Percentiles rank a stretch among this genome's conserved stretches.
Conservation (phyloP, 2,888 invertebrate species). For the Ernsta delagoae region DNA sequence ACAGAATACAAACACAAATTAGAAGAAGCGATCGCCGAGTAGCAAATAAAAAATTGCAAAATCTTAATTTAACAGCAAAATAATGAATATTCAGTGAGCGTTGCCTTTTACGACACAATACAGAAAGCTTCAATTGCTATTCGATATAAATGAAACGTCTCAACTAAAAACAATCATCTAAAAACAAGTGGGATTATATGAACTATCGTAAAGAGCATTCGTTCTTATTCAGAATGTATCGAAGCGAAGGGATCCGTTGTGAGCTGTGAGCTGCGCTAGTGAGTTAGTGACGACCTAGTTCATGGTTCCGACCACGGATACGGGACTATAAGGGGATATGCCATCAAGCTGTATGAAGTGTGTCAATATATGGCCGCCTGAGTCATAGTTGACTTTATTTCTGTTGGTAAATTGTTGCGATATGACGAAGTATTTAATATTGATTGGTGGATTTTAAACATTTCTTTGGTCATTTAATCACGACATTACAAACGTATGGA, state of each 20-base stretch:
- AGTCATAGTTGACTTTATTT: no score
- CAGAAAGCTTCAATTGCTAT: conserved; percentile 9
- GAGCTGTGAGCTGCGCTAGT: conserved; percentile 1
- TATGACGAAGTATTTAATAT: no score
- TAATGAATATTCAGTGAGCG: background rate
- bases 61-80: background rate
- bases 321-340: no score
- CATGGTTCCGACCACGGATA: background rate
- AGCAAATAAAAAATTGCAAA: background rate
- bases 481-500: no score
- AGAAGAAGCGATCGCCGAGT: background rate
- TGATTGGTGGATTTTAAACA: no score
- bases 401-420: no score
- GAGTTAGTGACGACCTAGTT: conserved; percentile 34
- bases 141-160: conserved; percentile 19
- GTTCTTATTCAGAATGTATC: conserved; percentile 22
- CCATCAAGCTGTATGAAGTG: no score
- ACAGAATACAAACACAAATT: background rate
- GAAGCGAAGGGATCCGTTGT: conserved; percentile 16
- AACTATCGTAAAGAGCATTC: conserved; percentile 17
- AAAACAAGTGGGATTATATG: conserved; percentile 3
- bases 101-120: background rate
- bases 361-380: no score
- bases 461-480: no score
- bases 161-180: background rate